Percentiles rank a stretch among this genome's conserved stretches.
Conservation (phyloP, 2,888 invertebrate genomes). For the Stegana nigrithorax region DNA sequence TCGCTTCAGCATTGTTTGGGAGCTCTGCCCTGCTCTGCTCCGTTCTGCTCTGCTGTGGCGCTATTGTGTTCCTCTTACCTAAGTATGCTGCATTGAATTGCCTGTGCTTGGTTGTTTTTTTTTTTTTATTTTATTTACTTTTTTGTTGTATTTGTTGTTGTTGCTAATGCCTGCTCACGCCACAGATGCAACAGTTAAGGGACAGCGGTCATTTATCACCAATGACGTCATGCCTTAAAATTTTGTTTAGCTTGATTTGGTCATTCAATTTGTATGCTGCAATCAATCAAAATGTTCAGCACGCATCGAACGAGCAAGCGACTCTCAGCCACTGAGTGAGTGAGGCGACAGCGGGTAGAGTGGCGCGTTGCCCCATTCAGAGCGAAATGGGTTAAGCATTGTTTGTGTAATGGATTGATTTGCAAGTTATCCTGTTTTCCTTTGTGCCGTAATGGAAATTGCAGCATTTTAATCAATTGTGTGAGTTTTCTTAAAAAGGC, state of each 20-base stretch:
- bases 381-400: no score
- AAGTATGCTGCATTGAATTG: no score
- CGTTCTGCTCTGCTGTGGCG: no score
- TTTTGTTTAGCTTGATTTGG: slow-evolving; percentile 27
- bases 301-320: no score
- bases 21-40: no score
- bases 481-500: slow-evolving; percentile 8
- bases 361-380: no score
- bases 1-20: no score
- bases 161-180: background rate
- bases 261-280: slow-evolving; percentile 44
- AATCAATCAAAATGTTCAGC: slow-evolving; percentile 42
- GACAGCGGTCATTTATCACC: slow-evolving; percentile 45
- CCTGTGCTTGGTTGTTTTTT: background rate
- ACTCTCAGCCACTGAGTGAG: no score
- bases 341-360: no score
- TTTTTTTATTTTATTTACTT: background rate
- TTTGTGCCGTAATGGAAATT: background rate
- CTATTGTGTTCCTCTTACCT: no score
- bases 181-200: slow-evolving; percentile 43
- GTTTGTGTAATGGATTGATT: no score
- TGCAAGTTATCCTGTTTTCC: background rate
- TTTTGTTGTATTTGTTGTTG: background rate
- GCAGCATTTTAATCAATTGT: slow-evolving; percentile 4
- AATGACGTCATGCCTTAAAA: slow-evolving; percentile 31